Percentiles rank a stretch among this genome's conserved stretches.
These are phyloP conservation scores for Plumapathes pennacea DNA, from an alignment of 92 coral and sea anemone genomes.

Conservation along the genomic window DNA sequence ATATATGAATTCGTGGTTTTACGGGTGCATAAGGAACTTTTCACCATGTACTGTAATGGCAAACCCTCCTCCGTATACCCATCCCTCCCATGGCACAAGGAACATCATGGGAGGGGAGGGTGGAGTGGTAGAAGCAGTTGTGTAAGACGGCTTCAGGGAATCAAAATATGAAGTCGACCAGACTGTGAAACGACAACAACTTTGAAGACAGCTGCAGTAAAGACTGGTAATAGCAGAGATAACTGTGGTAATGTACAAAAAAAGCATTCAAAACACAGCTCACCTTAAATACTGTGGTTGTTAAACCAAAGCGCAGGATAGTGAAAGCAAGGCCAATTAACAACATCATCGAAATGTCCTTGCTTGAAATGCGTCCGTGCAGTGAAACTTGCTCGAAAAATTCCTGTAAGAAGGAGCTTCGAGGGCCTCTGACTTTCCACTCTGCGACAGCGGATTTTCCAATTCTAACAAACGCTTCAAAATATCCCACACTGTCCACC, in stretches of 20 bases:
- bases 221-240: no score
- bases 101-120: no score
- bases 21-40: no score
- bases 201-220: no score
- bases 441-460: constrained; percentile 46
- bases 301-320: constrained; percentile 43
- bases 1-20: no score
- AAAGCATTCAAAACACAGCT: constrained; percentile 10
- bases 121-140: no score
- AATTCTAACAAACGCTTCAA: constrained; percentile 54
- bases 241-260: no score
- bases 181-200: background rate
- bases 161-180: background rate
- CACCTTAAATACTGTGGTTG: constrained; percentile 53
- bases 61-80: no score
- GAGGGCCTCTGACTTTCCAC: constrained; percentile 52
- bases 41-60: no score
- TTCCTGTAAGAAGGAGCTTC: constrained; percentile 49
- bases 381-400: constrained; percentile 42
- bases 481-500: constrained; percentile 48
- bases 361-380: constrained; percentile 38
- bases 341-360: constrained; percentile 34
- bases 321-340: constrained; percentile 61
- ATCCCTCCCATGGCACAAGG: no score
- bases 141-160: no score